Evolutionary conservation across 2,888 invertebrate species (phyloP).

Genomic region (Phlogophora meticulosa): DNA sequence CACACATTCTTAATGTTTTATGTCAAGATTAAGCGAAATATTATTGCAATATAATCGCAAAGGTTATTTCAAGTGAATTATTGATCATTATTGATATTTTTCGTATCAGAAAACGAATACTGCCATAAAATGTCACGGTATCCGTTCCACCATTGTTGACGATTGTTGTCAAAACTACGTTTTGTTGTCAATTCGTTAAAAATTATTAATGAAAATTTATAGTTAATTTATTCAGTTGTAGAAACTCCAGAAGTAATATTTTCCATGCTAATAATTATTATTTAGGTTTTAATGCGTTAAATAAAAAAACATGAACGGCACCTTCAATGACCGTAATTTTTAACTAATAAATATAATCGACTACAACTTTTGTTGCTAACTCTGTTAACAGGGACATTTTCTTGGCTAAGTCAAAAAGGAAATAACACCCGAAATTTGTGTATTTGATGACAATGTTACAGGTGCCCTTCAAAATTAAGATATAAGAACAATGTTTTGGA

Average conservation of each 20-base stretch:
- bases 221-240: constrained; percentile 38
- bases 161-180: constrained; percentile 89
- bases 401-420: no score
- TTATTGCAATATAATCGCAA: constrained; percentile 87
- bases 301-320: neutral
- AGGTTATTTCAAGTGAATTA: constrained; percentile 80
- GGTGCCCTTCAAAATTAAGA: no score
- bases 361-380: no score
- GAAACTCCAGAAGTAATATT: neutral
- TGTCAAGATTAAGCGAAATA: constrained; percentile 81
- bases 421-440: no score
- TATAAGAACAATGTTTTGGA: no score
- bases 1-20: constrained; percentile 94
- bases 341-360: constrained; percentile 33
- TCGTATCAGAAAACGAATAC: constrained; percentile 88
- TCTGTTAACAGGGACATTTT: no score
- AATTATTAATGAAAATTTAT: constrained; percentile 44
- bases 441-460: no score
- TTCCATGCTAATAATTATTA: neutral
- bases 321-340: neutral
- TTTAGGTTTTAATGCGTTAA: neutral
- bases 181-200: constrained; percentile 70
- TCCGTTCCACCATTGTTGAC: constrained; percentile 90
- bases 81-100: constrained; percentile 90
- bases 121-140: constrained; percentile 87